Base-by-base conservation (phyloP, 2,888 invertebrate species). In the Sabatieria punctata region DNA sequence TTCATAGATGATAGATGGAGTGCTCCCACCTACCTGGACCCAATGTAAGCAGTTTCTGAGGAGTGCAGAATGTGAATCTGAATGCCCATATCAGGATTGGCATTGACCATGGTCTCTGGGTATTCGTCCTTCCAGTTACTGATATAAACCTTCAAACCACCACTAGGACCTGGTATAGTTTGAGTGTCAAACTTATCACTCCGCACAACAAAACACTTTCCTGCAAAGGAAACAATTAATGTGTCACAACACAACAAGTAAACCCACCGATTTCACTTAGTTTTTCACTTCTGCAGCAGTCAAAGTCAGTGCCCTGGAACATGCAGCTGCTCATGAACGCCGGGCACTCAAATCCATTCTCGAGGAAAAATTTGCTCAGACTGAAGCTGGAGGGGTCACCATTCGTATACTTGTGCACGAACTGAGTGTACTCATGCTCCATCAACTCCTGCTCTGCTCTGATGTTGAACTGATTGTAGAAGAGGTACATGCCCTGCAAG, bases 61-160 rank as follows among this genome's bases (percentile, higher is more conserved):
- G 44, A 37, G 18, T 36, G 19, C 4, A 37, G 36, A 37, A 44
- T 44, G 37, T 44, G 44, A 6, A 44, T 8, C 23, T 44, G 44
- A 6, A 44, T 37, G 25, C 44, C 44, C 23, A 22, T 37, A 26
- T 44, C 44, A 22, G 35, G 44, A 23, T 44, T 44, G 44, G 44
- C 13, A 37, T 44, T 44, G 3, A 44, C 27, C 36, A 37, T 13
- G 21, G 44, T 18, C 11, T n/a, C 24, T 6, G 44, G 37, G 21
- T 44, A 44, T 25, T 18, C 18, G 15, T 21, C 24, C 22, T 2
- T 15, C 37, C 37, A 44, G 24, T 44, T 44, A 25, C 27, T 37
- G 19, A 44, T 37, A 27, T 37, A 26, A 8, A 44, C 2, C 13
- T 30, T 30, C 4, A 44, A 25, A 6, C 44, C 44, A 33, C 44